phyloP scores from a whole-genome alignment of 2,113 vertebrate genomes.

The Catharus minimus region DNA sequence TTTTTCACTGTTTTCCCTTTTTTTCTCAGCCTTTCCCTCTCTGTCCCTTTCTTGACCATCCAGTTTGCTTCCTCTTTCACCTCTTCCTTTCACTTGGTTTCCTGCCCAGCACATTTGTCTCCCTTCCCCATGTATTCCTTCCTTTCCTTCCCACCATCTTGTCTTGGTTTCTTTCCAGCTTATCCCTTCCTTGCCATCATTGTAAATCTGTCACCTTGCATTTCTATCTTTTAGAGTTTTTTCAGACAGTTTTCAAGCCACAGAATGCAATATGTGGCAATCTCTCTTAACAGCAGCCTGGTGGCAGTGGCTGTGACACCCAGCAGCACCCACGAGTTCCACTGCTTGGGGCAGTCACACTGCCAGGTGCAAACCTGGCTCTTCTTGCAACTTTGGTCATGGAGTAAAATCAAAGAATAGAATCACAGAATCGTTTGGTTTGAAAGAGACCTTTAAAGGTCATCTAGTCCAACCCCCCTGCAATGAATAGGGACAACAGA shows the following conservation, averaged over 20 bases:
- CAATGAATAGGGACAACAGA: not conserved
- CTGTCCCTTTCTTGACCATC: conserved; percentile 4
- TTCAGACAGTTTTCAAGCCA: not conserved
- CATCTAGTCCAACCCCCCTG: not conserved
- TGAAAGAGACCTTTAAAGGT: not conserved
- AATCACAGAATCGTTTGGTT: not conserved
- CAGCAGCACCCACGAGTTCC: not conserved
- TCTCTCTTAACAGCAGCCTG: not conserved
- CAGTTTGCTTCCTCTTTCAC: not conserved
- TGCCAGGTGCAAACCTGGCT: not conserved
- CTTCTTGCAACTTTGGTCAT: not conserved
- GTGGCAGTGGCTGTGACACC: not conserved
- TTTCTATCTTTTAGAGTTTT: not conserved
- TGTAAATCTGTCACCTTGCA: not conserved
- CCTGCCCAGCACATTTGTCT: not conserved
- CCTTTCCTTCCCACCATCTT: not conserved
- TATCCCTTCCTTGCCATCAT: not conserved
- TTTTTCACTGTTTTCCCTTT: not conserved
- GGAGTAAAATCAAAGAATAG: not conserved
- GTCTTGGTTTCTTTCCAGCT: conserved; percentile 8
- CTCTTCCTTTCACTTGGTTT: conserved; percentile 3
- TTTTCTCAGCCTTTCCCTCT: not conserved
- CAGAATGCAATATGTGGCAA: not conserved
- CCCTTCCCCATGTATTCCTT: not conserved
- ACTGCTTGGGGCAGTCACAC: not conserved